phyloP scores from a whole-genome alignment of 2,888 invertebrate species.

The Phyto melanocephala region DNA sequence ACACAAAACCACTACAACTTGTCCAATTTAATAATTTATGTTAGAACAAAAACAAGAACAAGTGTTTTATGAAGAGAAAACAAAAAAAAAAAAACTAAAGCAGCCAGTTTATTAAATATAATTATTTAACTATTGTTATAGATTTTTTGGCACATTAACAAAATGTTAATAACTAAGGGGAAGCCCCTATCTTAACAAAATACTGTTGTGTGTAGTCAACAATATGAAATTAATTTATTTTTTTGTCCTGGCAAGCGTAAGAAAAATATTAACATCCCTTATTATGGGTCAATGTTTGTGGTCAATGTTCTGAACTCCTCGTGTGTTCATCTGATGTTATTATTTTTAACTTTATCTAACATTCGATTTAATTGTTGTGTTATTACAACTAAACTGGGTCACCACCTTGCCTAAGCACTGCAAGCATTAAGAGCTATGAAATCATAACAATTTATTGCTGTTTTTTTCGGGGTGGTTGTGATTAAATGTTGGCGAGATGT shows the following conservation, averaged over 20 bases:
- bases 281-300: slow-evolving; percentile 50
- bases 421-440: background rate
- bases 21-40: slow-evolving; percentile 45
- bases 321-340: slow-evolving; percentile 13
- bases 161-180: background rate
- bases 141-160: slow-evolving; percentile 27
- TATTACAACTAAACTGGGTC: slow-evolving; percentile 59
- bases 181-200: slow-evolving; percentile 49
- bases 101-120: slow-evolving; percentile 63
- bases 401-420: slow-evolving; percentile 45
- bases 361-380: slow-evolving; percentile 54
- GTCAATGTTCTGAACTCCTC: slow-evolving; percentile 52
- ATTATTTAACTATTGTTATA: slow-evolving; percentile 58
- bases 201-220: slow-evolving; percentile 1
- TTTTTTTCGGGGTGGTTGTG: slow-evolving; percentile 28
- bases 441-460: slow-evolving; percentile 16
- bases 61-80: slow-evolving; percentile 29
- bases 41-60: slow-evolving; percentile 3
- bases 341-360: slow-evolving; percentile 11
- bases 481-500: slow-evolving; percentile 30
- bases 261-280: slow-evolving; percentile 28
- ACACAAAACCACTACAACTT: background rate
- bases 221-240: slow-evolving; percentile 55
- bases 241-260: background rate
- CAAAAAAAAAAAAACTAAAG: slow-evolving; percentile 39